Percentiles rank a stretch among this genome's conserved stretches.
These are phyloP conservation scores for Megatriorchis doriae DNA, from an alignment of 2,113 vertebrate species.

Conservation along the genomic window DNA sequence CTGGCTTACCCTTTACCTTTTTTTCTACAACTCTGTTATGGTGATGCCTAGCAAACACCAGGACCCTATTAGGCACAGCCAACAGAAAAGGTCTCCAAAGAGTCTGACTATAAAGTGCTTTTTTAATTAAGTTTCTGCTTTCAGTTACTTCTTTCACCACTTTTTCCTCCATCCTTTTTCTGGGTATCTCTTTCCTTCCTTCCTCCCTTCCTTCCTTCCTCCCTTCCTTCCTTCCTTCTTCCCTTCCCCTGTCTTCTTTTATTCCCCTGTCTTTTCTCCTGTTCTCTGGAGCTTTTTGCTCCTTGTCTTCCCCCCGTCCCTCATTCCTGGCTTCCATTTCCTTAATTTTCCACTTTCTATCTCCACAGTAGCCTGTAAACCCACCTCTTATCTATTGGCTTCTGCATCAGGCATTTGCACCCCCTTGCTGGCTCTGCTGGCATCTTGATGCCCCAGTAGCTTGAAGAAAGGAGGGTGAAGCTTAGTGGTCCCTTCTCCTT, in stretches of 20 bases:
- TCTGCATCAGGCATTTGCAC: background rate
- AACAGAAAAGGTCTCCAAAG: background rate
- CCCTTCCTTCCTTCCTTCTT: background rate
- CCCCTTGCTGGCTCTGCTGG: background rate
- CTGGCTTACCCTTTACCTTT: background rate
- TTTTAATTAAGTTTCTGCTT: background rate
- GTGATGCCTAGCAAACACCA: background rate
- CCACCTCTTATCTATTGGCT: background rate
- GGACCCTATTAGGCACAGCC: background rate
- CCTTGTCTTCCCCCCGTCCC: background rate
- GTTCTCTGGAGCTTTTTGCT: background rate
- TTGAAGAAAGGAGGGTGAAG: rapidly evolving
- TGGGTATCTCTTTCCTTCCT: background rate
- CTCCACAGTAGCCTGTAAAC: background rate
- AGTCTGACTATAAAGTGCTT: background rate
- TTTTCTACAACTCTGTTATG: background rate
- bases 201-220: background rate
- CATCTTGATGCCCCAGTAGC: background rate
- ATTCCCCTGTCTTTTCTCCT: background rate
- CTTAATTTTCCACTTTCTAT: background rate
- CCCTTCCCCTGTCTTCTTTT: background rate
- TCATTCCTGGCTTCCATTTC: background rate
- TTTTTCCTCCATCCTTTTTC: background rate
- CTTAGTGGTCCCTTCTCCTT: background rate
- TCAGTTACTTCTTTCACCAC: background rate